Percentiles rank a stretch among this genome's conserved stretches.
Conservation (phyloP, 2,113 vertebrate genomes). For the Stictonetta naevosa region DNA sequence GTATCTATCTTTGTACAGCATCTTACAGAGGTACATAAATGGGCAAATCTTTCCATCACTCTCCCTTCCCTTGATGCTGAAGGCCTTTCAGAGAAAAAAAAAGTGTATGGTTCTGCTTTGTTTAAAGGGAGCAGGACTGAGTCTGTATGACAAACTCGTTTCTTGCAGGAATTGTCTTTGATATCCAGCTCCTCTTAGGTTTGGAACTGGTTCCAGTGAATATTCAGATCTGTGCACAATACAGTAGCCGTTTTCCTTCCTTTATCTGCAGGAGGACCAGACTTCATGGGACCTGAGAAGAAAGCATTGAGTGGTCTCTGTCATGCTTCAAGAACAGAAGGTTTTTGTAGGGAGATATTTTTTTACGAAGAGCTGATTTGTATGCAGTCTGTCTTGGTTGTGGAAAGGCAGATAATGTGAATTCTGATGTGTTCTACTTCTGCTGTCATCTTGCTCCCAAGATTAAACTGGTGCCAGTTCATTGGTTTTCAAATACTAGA, state of each 20-base stretch:
- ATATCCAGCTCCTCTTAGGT: neutral
- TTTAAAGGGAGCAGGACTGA: neutral
- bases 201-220: neutral
- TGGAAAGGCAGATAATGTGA: neutral
- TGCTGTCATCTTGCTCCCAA: neutral
- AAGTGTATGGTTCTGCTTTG: neutral
- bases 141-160: neutral
- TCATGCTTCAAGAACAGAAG: neutral
- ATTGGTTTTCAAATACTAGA: neutral
- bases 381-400: neutral
- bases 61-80: neutral
- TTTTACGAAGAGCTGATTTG: neutral
- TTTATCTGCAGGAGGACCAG: neutral
- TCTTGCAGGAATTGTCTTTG: neutral
- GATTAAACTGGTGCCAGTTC: neutral
- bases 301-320: neutral
- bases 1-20: neutral
- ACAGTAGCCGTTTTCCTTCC: neutral
- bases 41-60: neutral
- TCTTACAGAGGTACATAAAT: neutral
- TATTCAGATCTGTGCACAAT: neutral
- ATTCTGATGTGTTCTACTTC: neutral
- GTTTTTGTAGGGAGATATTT: neutral
- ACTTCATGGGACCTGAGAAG: neutral
- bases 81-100: neutral